These are phyloP conservation scores for Actenoides lindsayi DNA, from an alignment of 2,113 vertebrate genomes.

Conservation along the genomic window DNA sequence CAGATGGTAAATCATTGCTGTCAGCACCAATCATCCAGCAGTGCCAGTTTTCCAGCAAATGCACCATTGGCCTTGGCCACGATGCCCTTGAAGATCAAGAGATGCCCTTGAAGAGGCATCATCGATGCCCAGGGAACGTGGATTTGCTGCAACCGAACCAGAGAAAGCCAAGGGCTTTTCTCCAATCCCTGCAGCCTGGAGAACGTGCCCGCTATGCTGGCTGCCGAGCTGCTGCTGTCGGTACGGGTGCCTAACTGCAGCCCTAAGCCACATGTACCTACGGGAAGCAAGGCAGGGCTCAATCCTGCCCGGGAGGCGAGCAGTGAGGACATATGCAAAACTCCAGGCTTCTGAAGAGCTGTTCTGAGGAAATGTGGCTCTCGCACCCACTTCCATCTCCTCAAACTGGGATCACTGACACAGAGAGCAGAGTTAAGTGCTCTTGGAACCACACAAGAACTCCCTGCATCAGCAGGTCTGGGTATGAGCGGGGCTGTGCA, in stretches of 20 bases:
- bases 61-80: background rate
- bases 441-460: background rate
- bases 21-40: background rate
- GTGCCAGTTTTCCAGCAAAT: background rate
- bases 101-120: background rate
- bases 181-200: background rate
- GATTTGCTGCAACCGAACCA: background rate
- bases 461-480: background rate
- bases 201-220: fast-evolving
- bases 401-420: background rate
- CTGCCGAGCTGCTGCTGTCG: no score
- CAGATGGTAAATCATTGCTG: fast-evolving
- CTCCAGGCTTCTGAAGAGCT: background rate
- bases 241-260: background rate
- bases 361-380: background rate
- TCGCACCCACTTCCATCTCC: background rate
- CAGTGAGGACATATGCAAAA: background rate
- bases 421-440: background rate
- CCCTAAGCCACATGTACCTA: fast-evolving
- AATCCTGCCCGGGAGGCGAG: background rate
- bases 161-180: background rate
- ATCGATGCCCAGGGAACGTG: fast-evolving
- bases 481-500: fast-evolving
- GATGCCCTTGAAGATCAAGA: background rate
- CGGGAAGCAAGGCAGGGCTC: background rate